Conservation (phyloP, 37 sponge, comb jelly and placozoan species). For the Axinella damicornis region DNA sequence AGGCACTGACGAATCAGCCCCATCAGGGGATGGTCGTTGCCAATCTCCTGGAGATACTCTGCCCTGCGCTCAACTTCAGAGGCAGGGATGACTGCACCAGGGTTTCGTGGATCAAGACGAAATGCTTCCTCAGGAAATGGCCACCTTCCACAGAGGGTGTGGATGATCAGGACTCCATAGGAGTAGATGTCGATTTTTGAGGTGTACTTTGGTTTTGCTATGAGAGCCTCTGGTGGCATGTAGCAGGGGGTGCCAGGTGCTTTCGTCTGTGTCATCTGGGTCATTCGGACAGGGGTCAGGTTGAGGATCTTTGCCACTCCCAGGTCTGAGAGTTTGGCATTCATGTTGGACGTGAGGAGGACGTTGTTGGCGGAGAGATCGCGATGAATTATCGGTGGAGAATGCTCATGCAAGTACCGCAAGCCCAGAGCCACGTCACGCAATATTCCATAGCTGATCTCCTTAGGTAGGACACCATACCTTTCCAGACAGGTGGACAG, state of each 20-base stretch:
- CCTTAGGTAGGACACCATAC: not conserved
- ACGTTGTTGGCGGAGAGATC: conserved; percentile 52
- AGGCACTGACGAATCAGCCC: not conserved
- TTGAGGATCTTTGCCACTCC: conserved; percentile 27
- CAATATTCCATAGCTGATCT: conserved; percentile 8
- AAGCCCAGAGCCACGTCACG: conserved; percentile 41
- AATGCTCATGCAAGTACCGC: conserved; percentile 28
- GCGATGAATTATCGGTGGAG: conserved; percentile 43
- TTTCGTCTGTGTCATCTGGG: not conserved
- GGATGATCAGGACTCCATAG: conserved; percentile 43
- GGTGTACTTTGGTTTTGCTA: conserved; percentile 4
- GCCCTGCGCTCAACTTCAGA: conserved; percentile 4
- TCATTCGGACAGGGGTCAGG: conserved; percentile 24
- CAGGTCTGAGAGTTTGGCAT: conserved; percentile 55
- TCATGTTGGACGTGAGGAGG: conserved; percentile 3
- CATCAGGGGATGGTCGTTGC: not conserved
- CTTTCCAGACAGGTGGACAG: conserved; percentile 13
- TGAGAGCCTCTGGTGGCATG: conserved; percentile 60
- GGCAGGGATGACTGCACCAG: not conserved
- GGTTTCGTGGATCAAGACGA: conserved; percentile 7
- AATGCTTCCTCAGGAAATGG: conserved; percentile 27
- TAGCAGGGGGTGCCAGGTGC: conserved; percentile 27
- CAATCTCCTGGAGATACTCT: not conserved
- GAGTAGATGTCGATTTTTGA: conserved; percentile 33
- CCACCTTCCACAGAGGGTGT: conserved; percentile 9